Evolutionary conservation across 2,113 vertebrate genomes (phyloP).

Genomic region (Aviceda subcristata): DNA sequence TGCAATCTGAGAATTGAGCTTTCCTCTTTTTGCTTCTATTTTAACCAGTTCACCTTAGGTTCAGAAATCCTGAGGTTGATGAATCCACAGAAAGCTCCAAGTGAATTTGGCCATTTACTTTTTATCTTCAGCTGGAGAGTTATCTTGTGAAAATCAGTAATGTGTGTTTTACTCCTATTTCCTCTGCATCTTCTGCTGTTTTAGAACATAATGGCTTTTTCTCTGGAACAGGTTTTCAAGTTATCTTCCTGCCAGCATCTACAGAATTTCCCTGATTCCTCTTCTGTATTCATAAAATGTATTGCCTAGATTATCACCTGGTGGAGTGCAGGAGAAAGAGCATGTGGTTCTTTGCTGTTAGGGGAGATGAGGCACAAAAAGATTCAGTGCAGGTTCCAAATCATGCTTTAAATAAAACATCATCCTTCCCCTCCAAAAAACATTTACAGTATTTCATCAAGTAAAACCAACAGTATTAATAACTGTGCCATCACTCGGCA

Average conservation of each 20-base stretch:
- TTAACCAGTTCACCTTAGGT: neutral
- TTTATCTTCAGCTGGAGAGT: neutral
- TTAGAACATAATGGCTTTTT: neutral
- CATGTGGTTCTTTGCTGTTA: neutral
- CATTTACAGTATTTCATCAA: neutral
- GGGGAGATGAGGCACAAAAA: neutral
- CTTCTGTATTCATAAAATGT: neutral
- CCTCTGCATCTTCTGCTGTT: neutral
- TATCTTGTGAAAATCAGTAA: neutral
- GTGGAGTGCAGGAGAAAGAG: neutral
- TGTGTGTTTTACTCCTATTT: neutral
- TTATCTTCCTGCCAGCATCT: neutral
- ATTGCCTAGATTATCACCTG: neutral
- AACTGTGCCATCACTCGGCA: fast-evolving
- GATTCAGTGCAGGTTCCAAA: neutral
- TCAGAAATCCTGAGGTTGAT: neutral
- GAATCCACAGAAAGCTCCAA: neutral
- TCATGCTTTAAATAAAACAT: neutral
- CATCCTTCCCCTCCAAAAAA: neutral
- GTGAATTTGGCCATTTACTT: neutral
- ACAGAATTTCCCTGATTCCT: neutral
- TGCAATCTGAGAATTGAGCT: neutral
- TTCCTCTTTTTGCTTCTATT: neutral
- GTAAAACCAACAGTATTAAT: neutral
- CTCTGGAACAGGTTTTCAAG: neutral